Evolutionary conservation across 2,888 invertebrate species (phyloP).

Genomic region (Monoplex corrugatus): DNA sequence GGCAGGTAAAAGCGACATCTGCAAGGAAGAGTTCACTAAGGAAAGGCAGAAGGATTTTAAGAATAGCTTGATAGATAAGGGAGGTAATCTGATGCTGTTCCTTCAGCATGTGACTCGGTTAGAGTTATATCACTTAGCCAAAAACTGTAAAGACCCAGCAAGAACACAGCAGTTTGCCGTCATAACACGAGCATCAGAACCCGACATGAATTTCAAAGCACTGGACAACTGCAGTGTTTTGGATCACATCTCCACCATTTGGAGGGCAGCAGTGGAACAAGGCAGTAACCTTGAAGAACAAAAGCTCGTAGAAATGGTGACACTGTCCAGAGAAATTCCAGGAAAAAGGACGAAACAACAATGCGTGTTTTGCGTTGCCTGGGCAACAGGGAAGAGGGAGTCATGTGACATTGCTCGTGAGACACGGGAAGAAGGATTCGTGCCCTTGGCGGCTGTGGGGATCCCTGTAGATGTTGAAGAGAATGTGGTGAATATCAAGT

Average conservation of each 20-base stretch:
- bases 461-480: constrained; percentile 33
- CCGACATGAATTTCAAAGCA: too few relatives aligned
- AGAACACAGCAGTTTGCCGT: neutral
- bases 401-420: constrained; percentile 34
- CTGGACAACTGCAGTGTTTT: neutral
- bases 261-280: neutral
- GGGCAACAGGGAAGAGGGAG: constrained; percentile 57
- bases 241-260: neutral
- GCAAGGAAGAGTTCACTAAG: constrained; percentile 9
- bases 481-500: constrained; percentile 6
- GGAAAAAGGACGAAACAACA: neutral
- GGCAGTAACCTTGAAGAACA: neutral
- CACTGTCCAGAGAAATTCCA: neutral
- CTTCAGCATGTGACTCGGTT: constrained; percentile 23
- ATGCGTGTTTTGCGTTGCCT: constrained; percentile 58
- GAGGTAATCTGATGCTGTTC: constrained; percentile 34
- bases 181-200: neutral
- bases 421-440: neutral
- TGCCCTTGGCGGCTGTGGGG: constrained; percentile 54
- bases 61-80: neutral
- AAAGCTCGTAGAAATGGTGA: neutral
- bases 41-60: constrained; percentile 23
- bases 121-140: constrained; percentile 1
- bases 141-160: neutral
- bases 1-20: constrained; percentile 28